These are phyloP conservation scores for Strix uralensis DNA, from an alignment of 2,113 vertebrate species.

Conservation along the genomic window DNA sequence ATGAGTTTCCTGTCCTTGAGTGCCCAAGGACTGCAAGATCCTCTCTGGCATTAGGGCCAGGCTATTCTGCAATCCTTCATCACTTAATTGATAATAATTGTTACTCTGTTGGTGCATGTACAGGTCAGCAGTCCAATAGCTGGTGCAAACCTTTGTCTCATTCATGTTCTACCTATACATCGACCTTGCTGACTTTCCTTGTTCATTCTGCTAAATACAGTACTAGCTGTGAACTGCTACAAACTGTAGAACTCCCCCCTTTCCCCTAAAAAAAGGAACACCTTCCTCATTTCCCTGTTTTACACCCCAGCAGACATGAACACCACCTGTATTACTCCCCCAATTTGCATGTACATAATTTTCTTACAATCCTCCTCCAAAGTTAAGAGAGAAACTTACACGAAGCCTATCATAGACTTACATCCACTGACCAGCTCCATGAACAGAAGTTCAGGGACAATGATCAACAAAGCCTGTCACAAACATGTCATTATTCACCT, in stretches of 20 bases:
- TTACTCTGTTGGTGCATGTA: not conserved
- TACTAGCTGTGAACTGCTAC: not conserved
- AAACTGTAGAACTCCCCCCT: not conserved
- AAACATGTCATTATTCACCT: not conserved
- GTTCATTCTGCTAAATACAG: not conserved
- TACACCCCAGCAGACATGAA: not conserved
- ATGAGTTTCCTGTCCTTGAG: not conserved
- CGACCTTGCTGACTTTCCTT: not conserved
- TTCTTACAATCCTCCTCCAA: not conserved
- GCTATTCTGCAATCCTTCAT: not conserved
- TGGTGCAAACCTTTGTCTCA: not conserved
- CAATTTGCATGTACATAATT: not conserved
- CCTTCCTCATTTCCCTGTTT: not conserved
- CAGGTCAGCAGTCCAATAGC: not conserved
- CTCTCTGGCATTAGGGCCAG: not conserved
- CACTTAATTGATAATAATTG: not conserved
- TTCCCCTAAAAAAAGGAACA: not conserved
- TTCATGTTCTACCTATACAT: not conserved
- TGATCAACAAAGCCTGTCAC: not conserved
- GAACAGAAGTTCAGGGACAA: not conserved
- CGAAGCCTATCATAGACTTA: not conserved
- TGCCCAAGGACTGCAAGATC: not conserved
- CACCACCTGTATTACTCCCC: not conserved
- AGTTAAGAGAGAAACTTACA: not conserved
- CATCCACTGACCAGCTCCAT: not conserved